Evolutionary conservation across 2,113 vertebrate species (phyloP).

Genomic region (Lanius ludovicianus): DNA sequence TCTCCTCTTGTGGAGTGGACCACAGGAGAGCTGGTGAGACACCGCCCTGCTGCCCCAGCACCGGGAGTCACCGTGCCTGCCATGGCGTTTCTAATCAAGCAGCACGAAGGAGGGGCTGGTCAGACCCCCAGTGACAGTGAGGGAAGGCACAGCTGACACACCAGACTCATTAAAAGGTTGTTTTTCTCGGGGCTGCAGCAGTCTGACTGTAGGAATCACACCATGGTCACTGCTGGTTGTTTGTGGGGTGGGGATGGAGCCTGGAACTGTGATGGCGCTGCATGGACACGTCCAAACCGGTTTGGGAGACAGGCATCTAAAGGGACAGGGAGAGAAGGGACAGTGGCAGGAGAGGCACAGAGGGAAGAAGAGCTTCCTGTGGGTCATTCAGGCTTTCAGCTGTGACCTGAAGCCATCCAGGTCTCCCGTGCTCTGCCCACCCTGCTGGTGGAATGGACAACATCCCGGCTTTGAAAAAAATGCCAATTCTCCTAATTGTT

Average conservation of each 20-base stretch:
- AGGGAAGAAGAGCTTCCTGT: background rate
- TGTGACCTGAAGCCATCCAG: background rate
- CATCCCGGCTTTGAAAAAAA: background rate
- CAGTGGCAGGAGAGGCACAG: background rate
- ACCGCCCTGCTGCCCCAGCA: background rate
- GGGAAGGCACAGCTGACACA: background rate
- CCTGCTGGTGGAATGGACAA: background rate
- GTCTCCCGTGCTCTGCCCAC: background rate
- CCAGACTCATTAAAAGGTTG: background rate
- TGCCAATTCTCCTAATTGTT: background rate
- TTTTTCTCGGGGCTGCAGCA: background rate
- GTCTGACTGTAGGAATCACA: background rate
- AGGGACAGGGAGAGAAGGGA: background rate
- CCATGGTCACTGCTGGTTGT: background rate
- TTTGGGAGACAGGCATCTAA: background rate
- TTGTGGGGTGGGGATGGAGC: background rate
- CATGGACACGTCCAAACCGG: rapidly evolving
- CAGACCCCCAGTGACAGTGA: background rate
- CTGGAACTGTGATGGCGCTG: background rate
- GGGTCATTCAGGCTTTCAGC: rapidly evolving
- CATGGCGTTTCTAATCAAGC: background rate
- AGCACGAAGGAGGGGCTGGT: background rate
- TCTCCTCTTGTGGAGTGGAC: background rate
- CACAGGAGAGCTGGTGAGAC: background rate
- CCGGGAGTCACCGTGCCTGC: background rate